Evolutionary conservation across 1,140 invertebrate genomes (phyloP), one percentile per base, ranked within the genome.

Genomic region (Drepana arcuata): DNA sequence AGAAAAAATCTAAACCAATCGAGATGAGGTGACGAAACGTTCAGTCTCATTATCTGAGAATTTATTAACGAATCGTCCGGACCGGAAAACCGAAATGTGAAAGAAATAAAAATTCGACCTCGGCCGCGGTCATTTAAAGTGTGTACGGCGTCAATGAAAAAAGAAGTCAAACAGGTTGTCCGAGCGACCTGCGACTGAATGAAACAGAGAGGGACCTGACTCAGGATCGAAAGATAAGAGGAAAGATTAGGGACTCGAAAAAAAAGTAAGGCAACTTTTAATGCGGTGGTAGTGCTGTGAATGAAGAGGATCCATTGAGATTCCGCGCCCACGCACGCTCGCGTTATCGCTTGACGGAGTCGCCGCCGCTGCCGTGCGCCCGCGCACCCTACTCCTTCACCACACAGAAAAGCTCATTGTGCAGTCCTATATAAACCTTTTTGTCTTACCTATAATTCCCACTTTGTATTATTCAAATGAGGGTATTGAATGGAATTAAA

Each of bases 31-130:
- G 77, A 81, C 72, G 77, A 81, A 81, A 81, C 77, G 77, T 74
- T 81, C 77, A 77, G 71, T 74, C 71, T 81, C 77, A 81, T 81
- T 81, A 81, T 81, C 73, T 77, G 71, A 73, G 77, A 81, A 81
- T 81, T 81, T 81, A 81, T 81, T 81, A 81, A 81, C 77, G 77
- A 81, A 77, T 77, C 77, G 77, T 38, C 32, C 60, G 64, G 70
- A 81, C 77, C 77, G 77, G 77, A 78, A 81, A 81, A 78, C 77
- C 73, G 46, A 81, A 78, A 81, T 73, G 73, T 78, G 67, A 81
- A 81, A 81, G 68, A 81, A 81, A 81, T 78, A 81, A 81, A 81
- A 81, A 75, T 70, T 68, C 73, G 73, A 81, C 73, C 77, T 75
- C 77, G 65, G 66, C 59, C 68, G 77, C 72, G 77, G 77, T 78